Evolutionary conservation across 2,888 invertebrate species (phyloP), one percentile per base, ranked within the genome.

Genomic region (Bruchidius siliquastri): DNA sequence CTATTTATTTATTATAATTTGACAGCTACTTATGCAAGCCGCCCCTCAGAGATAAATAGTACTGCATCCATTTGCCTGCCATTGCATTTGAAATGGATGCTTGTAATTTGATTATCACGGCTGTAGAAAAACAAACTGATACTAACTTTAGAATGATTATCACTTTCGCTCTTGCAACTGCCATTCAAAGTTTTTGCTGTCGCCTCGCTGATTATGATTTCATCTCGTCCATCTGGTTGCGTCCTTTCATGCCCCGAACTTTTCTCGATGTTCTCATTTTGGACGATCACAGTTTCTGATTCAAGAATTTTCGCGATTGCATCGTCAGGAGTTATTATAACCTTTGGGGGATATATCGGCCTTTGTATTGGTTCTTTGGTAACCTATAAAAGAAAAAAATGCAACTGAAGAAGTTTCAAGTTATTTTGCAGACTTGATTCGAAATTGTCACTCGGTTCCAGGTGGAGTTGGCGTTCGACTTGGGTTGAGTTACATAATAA

Each of bases 161-260:
- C 26, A 75, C 76, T 66, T 75, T 76, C 49, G 72, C 71, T 49
- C 76, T 78, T 69, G 74, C 74, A 68, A 76, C 75, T 18, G 74
- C 75, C 72, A 79, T 76, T 72, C 76, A 70, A 70, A 76, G 77
- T 49, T 49, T 49, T 49, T 49, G 49, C 49, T 49, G 49, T 49
- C 67, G 76, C 78, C 49, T 79, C 80, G 8, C 75, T 75, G 0
- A 74, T 72, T 20, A 78, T 74, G 67, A 76, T 77, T 22, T 80
- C 81, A 72, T 85, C 85, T 30, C 83, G 82, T 1, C 85, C 85
- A 75, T 86, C 86, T 0, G 86, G 84, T 73, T 85, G 85, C 21
- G 83, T 82, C 67, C 86, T 75, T 74, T 84, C 82, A 18, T 73
- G 72, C 22, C 72, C 73, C 18, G 72, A 67, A 20, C 72, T 22